Evolutionary conservation across 2,113 vertebrate species (phyloP), one percentile per base, ranked within the genome.

Genomic region (Thunnus maccoyii): DNA sequence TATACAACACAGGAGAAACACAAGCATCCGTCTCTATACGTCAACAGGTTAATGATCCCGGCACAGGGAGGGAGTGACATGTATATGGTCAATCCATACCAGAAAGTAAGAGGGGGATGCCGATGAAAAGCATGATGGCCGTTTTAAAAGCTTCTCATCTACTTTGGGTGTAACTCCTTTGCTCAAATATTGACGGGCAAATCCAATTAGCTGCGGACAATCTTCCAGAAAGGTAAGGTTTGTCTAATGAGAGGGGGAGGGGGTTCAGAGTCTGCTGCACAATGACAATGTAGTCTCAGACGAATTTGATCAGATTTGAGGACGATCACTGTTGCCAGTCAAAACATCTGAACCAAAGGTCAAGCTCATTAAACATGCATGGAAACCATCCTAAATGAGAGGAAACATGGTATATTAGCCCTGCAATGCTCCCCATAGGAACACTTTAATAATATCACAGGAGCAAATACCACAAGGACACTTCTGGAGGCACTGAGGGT

Each of bases 11-110:
- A n/a, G 36, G 61, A 74, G 57, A 57, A 48, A 70, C 67, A 20
- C 12, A 0, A 12, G 70, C 71, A 14, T 63, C 11, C 2, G 0
- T 67, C 71, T 66, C 22, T 46, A 58, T 36, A 47, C 67, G 50
- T 78, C 82, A 85, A 79, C 82, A 89, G 83, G 87, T 87, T 76
- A 76, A 84, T 76, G 74, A 78, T 62, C 67, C 58, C 36, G 10
- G 55, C 50, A 32, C 36, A 16, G 60, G 27, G 6, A 81, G 66
- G 41, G 52, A 9, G 15, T 62, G 72, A 17, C 70, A 73, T 67
- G 32, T 64, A 67, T 73, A 72, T 50, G 55, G 17, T 27, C 51
- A 81, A 89, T 86, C 68, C 48, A 87, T 57, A 78, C 48, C 16
- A 41, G 67, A 50, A 54, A 56, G 51, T 25, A 69, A 41, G 22